Base-by-base conservation (phyloP, 2,113 vertebrate species). In the Aplodontia rufa region DNA sequence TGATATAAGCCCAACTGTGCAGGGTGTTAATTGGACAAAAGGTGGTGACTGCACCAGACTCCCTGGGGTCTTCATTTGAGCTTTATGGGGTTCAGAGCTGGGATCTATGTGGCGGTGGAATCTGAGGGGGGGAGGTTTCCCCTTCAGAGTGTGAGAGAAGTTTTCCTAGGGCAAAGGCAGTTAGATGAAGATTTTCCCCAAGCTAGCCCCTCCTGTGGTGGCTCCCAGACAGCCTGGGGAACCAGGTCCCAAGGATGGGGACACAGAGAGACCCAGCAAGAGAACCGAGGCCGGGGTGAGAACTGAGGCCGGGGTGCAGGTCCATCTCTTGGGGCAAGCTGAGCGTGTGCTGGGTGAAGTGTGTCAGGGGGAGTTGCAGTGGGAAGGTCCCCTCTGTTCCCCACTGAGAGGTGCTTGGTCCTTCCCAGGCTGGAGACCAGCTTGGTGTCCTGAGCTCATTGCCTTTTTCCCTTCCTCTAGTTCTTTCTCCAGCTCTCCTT, bases 101-200 rank as follows among this genome's bases (percentile, higher is more conserved):
- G 37, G 20, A 35, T 20, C 66, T 2, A 0, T 1, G 0, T 35
- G 62, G 49, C 13, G 16, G 3, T 40, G 32, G 20, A 24, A 22
- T 68, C 55, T 12, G 28, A 22, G 17, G 58, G 53, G 28, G 24
- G 24, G 37, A 1, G 53, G 37, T 17, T 47, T 3, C 35, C 0
- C 30, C n/a, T n/a, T n/a, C n/a, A n/a, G n/a, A n/a, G n/a, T 47
- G 22, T 1, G 2, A n/a, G 32, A 32, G 35, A 22, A 49, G 60
- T 79, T 76, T 14, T 58, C 78, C 37, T 1, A 13, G 45, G 28
- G 49, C 53, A 35, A 84, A 17, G 30, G 47, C 20, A 5, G 19
- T 30, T 14, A 3, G 82, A 58, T 37, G 47, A 6, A 1, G 51
- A 6, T n/a, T 7, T 17, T 69, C 64, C 74, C 17, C 28, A 80